phyloP scores from a whole-genome alignment of 2,888 invertebrate species.

The Drosophila diplacantha region DNA sequence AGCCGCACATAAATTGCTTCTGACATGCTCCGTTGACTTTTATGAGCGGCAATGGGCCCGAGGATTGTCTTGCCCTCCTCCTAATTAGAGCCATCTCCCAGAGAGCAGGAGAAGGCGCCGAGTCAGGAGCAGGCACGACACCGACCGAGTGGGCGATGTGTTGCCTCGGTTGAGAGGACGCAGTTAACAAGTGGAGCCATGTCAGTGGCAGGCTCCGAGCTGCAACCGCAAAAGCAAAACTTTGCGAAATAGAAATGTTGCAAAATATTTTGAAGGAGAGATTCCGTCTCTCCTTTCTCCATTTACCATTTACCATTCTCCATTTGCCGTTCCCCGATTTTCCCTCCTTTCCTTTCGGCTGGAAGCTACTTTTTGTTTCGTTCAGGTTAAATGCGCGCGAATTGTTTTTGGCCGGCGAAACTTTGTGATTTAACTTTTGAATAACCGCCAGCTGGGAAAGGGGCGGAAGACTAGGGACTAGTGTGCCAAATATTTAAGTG shows the following conservation, averaged over 20 bases:
- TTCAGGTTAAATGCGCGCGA: constrained; percentile 71
- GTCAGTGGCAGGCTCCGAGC: constrained; percentile 34
- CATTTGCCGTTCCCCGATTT: constrained; percentile 1
- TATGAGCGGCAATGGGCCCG: constrained; percentile 52
- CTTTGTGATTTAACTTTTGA: constrained; percentile 69
- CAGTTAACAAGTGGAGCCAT: constrained; percentile 48
- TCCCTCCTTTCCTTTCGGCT: neutral
- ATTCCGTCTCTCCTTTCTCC: constrained; percentile 21
- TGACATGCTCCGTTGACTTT: constrained; percentile 68
- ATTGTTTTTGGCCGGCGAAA: constrained; percentile 64
- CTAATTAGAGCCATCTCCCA: constrained; percentile 35
- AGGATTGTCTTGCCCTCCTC: constrained; percentile 58
- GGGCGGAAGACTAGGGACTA: constrained; percentile 10
- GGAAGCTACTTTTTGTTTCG: constrained; percentile 63
- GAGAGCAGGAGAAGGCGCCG: constrained; percentile 1
- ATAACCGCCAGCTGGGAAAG: constrained; percentile 30
- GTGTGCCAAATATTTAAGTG: constrained; percentile 67
- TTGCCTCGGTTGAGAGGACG: constrained; percentile 14
- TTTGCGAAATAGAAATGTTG: constrained; percentile 44
- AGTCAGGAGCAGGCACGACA: constrained; percentile 3
- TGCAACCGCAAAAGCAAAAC: constrained; percentile 34
- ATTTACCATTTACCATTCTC: constrained; percentile 7
- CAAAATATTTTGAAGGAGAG: constrained; percentile 47
- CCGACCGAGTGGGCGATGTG: constrained; percentile 4
- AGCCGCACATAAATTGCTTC: constrained; percentile 64